These are phyloP conservation scores for Oryzias javanicus DNA, from an alignment of 2,113 vertebrate genomes.

Conservation along the genomic window DNA sequence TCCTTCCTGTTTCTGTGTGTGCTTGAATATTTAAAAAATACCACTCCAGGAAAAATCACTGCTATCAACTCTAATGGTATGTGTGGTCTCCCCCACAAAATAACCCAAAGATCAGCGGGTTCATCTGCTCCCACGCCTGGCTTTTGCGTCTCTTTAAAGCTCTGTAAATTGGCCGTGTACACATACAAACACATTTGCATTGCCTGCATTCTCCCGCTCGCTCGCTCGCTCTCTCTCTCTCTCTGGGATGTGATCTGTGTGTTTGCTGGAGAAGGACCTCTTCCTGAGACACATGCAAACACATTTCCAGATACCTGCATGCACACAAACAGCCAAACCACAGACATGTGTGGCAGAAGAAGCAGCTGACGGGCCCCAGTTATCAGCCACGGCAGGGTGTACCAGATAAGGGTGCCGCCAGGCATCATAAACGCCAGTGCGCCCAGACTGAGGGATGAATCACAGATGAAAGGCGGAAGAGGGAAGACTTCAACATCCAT, in stretches of 20 bases:
- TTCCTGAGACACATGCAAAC: background rate
- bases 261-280: conserved; percentile 19
- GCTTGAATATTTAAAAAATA: too few relatives aligned
- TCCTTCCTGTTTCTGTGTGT: too few relatives aligned
- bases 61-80: too few relatives aligned
- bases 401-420: conserved; percentile 52
- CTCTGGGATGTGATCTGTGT: conserved; percentile 15
- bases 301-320: background rate
- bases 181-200: too few relatives aligned
- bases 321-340: conserved; percentile 26
- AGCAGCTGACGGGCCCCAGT: conserved; percentile 53
- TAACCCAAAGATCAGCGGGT: conserved; percentile 36
- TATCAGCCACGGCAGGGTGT: conserved; percentile 56
- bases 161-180: too few relatives aligned
- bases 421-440: conserved; percentile 59
- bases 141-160: conserved; percentile 12
- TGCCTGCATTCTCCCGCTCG: too few relatives aligned
- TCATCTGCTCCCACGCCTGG: conserved; percentile 39
- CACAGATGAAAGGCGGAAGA: conserved; percentile 54
- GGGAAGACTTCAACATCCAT: conserved; percentile 49
- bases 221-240: too few relatives aligned
- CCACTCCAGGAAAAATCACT: too few relatives aligned
- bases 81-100: background rate
- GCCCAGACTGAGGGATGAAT: conserved; percentile 29
- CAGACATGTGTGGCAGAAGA: conserved; percentile 18